Evolutionary conservation across 2,888 invertebrate genomes (phyloP).

Genomic region (Teleogryllus oceanicus): DNA sequence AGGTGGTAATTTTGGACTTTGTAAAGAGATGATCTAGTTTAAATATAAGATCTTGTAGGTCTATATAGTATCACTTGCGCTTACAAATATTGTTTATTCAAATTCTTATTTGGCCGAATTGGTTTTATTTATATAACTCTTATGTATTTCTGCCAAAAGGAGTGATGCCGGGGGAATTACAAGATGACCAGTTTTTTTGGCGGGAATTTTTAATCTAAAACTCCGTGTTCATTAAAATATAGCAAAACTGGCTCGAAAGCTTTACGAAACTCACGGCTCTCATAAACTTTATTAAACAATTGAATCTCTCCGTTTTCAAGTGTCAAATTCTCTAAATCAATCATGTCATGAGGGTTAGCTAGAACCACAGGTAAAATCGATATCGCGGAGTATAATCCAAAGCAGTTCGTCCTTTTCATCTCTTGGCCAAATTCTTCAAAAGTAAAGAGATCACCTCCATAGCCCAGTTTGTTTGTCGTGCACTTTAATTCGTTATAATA

Average conservation of each 20-base stretch:
- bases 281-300: slow-evolving; percentile 12
- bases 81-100: too few species aligned
- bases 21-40: too few species aligned
- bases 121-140: too few species aligned
- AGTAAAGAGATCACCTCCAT: neutral
- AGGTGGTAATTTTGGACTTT: too few species aligned
- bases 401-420: neutral
- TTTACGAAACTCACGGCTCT: neutral
- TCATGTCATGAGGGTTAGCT: neutral
- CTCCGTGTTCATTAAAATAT: neutral
- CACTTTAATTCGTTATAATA: neutral
- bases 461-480: neutral
- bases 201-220: neutral
- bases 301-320: neutral
- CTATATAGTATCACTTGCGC: too few species aligned
- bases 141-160: too few species aligned
- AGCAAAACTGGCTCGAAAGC: neutral
- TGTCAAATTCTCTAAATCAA: neutral
- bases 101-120: too few species aligned
- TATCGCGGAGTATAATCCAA: neutral
- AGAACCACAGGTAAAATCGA: neutral
- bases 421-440: neutral
- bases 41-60: too few species aligned
- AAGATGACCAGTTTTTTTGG: too few species aligned
- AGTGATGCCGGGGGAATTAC: too few species aligned